Conservation (phyloP, 2,113 vertebrate genomes). For the Diadophis punctatus region DNA sequence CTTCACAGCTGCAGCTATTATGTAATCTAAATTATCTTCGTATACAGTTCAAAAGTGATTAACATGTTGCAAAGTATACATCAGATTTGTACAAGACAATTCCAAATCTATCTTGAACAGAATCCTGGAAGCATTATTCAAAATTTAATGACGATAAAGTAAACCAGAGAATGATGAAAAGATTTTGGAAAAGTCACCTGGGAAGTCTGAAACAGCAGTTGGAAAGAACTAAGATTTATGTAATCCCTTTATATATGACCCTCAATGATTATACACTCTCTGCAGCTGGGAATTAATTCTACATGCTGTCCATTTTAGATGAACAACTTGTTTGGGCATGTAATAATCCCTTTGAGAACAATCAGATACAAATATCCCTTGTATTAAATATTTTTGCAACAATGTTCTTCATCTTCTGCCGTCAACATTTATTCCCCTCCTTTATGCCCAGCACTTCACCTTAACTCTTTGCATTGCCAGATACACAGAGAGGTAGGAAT, state of each 20-base stretch:
- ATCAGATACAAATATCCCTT: background rate
- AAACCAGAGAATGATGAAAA: slow-evolving; percentile 9
- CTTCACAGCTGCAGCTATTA: background rate
- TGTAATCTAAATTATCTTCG: background rate
- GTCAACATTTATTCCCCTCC: background rate
- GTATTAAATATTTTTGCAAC: background rate
- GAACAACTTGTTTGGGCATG: background rate
- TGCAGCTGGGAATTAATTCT: background rate
- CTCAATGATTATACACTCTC: background rate
- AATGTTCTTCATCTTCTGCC: background rate
- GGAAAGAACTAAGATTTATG: background rate
- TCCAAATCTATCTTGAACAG: background rate
- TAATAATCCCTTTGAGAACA: background rate
- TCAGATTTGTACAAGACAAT: background rate
- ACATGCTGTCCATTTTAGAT: background rate
- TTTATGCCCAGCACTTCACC: background rate
- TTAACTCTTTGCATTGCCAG: background rate
- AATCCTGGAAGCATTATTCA: background rate
- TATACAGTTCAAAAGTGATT: background rate
- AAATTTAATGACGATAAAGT: slow-evolving; percentile 8
- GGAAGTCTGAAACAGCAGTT: background rate
- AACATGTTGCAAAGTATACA: background rate
- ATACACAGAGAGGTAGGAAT: background rate
- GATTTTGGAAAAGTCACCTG: background rate
- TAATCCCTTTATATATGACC: background rate